phyloP scores from a whole-genome alignment of 2,888 invertebrate genomes.

The Agrenia bidenticulata region DNA sequence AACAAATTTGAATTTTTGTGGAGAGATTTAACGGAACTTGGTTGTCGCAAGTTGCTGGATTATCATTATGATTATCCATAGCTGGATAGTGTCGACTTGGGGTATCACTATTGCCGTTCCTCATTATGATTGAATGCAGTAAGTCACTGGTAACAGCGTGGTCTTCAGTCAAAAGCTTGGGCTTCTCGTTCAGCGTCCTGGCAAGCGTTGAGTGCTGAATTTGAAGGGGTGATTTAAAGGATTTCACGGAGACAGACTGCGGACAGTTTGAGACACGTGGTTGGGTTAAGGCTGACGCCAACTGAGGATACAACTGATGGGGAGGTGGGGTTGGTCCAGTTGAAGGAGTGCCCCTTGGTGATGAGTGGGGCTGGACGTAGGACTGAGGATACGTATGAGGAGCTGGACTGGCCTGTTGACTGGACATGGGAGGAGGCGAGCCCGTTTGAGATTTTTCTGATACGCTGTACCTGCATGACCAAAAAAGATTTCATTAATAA shows the following conservation, averaged over 20 bases:
- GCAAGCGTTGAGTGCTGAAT: conserved; percentile 87
- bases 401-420: conserved; percentile 56
- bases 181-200: conserved; percentile 88
- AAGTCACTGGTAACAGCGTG: conserved; percentile 89
- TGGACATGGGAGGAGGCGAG: conserved; percentile 58
- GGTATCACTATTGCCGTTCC: conserved; percentile 56
- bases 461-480: conserved; percentile 33
- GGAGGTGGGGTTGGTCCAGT: conserved; percentile 49
- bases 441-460: conserved; percentile 54
- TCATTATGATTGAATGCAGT: conserved; percentile 88
- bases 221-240: conserved; percentile 60
- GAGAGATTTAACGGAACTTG: conserved; percentile 21
- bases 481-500: conserved; percentile 16
- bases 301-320: conserved; percentile 56
- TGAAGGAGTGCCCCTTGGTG: conserved; percentile 20
- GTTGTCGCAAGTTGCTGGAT: conserved; percentile 14
- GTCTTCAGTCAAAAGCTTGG: conserved; percentile 82
- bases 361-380: conserved; percentile 53
- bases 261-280: conserved; percentile 58
- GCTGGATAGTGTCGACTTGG: conserved; percentile 14
- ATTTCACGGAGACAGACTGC: conserved; percentile 24
- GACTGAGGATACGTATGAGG: neutral
- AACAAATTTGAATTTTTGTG: conserved; percentile 21
- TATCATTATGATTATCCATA: conserved; percentile 15
- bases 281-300: conserved; percentile 55